Percentiles rank a stretch among this genome's conserved stretches.
These are phyloP conservation scores for Drosophila nigrodunni DNA, from an alignment of 1,140 invertebrate species.

Conservation along the genomic window DNA sequence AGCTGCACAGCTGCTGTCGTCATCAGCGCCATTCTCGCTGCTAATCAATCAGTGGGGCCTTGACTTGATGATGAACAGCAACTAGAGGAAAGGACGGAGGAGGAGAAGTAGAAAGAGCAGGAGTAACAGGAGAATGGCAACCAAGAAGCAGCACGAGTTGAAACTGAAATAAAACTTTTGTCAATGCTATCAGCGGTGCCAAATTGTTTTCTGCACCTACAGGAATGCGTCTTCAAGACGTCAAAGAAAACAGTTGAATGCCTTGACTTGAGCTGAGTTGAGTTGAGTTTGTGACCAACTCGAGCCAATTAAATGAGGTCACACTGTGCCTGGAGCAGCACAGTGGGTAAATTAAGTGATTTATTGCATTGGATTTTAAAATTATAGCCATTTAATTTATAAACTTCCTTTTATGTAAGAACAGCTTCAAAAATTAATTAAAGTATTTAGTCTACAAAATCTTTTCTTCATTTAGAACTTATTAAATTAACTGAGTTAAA, in stretches of 20 bases:
- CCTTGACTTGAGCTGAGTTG: background rate
- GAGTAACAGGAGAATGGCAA: background rate
- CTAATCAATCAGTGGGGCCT: constrained; percentile 45
- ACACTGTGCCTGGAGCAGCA: background rate
- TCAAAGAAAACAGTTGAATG: background rate
- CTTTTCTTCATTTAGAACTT: no score
- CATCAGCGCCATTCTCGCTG: constrained; percentile 25
- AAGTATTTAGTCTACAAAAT: no score
- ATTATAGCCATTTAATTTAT: no score
- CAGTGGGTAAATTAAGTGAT: no score
- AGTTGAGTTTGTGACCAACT: background rate
- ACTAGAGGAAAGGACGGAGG: background rate
- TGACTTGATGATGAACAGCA: background rate
- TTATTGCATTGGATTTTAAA: no score
- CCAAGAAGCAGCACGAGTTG: no score
- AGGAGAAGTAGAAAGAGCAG: background rate
- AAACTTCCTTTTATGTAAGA: no score
- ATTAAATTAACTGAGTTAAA: no score
- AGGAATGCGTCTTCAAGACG: constrained; percentile 42
- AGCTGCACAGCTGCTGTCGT: constrained; percentile 50
- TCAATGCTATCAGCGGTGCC: constrained; percentile 44
- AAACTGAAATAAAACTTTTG: background rate
- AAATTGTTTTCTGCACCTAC: constrained; percentile 58
- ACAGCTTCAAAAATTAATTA: no score
- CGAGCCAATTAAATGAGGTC: constrained; percentile 1